Conservation (phyloP, 2,888 invertebrate species). For the Onthophagus sagittarius region DNA sequence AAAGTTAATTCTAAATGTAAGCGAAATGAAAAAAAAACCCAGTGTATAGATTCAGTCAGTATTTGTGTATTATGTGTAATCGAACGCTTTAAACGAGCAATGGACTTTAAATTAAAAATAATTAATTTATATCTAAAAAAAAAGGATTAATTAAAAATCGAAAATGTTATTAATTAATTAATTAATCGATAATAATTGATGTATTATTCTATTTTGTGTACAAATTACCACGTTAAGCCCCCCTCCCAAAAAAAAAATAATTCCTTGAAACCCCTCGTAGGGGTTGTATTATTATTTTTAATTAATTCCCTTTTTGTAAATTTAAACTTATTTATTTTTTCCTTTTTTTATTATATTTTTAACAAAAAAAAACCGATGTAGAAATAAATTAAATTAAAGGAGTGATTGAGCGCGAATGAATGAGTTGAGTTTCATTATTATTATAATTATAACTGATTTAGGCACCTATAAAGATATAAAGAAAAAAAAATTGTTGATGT, state of each 20-base stretch:
- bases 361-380: background rate
- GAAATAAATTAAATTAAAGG: too few relatives aligned
- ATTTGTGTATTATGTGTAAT: conserved; percentile 19
- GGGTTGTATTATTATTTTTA: conserved; percentile 6
- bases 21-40: conserved; percentile 13
- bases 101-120: conserved; percentile 14
- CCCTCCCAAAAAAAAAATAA: conserved; percentile 29
- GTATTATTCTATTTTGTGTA: conserved; percentile 35
- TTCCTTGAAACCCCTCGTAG: conserved; percentile 12
- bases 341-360: background rate
- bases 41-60: conserved; percentile 22
- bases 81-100: background rate
- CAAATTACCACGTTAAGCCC: conserved; percentile 39
- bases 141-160: conserved; percentile 15
- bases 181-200: conserved; percentile 26
- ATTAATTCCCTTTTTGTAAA: background rate
- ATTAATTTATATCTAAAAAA: background rate
- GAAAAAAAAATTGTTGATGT: background rate
- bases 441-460: conserved; percentile 20
- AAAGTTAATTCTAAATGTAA: background rate
- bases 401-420: background rate
- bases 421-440: background rate
- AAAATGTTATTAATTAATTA: conserved; percentile 22
- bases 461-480: conserved; percentile 17
- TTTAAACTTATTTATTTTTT: conserved; percentile 42